Evolutionary conservation across 1,140 invertebrate genomes (phyloP).

Genomic region (Drosophila ficusphila): DNA sequence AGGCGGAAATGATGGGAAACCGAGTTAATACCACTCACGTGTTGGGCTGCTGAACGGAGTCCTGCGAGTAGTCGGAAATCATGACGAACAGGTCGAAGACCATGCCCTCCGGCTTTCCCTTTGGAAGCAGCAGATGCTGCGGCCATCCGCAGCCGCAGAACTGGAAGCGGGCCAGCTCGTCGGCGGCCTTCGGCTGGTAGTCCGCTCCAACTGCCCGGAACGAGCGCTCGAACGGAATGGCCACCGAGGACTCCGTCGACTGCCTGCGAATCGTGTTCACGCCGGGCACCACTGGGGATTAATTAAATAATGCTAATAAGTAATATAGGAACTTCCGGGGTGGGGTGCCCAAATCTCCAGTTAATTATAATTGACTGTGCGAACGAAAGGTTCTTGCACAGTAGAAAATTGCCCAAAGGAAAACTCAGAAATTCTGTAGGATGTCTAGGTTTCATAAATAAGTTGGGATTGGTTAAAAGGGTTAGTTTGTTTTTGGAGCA

Average conservation of each 20-base stretch:
- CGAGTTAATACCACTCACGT: constrained; percentile 45
- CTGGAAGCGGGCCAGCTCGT: constrained; percentile 82
- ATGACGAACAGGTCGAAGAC: constrained; percentile 85
- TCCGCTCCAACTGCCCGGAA: constrained; percentile 86
- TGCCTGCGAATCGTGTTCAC: constrained; percentile 85
- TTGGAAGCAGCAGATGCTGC: constrained; percentile 85
- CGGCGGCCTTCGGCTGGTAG: constrained; percentile 65
- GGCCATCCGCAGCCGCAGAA: constrained; percentile 87
- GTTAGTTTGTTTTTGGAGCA: no score
- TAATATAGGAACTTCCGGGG: background rate
- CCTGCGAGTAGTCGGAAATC: constrained; percentile 84
- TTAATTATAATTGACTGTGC: no score
- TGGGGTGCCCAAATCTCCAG: background rate
- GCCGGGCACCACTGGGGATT: constrained; percentile 85
- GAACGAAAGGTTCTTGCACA: no score
- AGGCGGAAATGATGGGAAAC: constrained; percentile 2
- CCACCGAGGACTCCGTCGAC: constrained; percentile 87
- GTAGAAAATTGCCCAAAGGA: no score
- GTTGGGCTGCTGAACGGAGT: constrained; percentile 86
- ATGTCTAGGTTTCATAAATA: no score
- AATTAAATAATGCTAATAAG: constrained; percentile 1
- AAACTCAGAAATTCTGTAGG: no score
- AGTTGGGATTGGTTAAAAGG: no score
- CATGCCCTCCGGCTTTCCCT: constrained; percentile 84
- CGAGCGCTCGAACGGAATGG: constrained; percentile 87